Conservation (phyloP, 2,797 vertebrate genomes). For the Acestrorhynchus altus region DNA sequence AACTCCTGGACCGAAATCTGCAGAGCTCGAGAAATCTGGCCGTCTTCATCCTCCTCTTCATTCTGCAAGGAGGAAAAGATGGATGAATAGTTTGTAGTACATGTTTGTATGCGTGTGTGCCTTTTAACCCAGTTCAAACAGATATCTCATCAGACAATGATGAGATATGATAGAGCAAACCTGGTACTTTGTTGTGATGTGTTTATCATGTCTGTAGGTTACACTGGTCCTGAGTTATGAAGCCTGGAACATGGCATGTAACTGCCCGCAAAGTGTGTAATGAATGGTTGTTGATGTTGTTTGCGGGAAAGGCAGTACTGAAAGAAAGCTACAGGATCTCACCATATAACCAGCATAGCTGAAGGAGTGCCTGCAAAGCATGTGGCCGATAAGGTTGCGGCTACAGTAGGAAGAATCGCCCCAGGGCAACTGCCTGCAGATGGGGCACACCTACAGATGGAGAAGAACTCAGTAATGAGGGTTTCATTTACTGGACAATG, state of each 20-base stretch:
- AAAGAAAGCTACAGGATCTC: constrained; percentile 13
- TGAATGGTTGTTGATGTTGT: neutral
- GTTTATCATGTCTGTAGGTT: too few species aligned
- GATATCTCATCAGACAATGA: too few species aligned
- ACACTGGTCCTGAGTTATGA: too few species aligned
- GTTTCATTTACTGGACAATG: neutral
- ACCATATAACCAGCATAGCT: constrained; percentile 46
- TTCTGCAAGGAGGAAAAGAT: constrained; percentile 22
- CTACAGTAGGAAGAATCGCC: constrained; percentile 44
- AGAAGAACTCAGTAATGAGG: neutral
- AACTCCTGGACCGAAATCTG: constrained; percentile 26
- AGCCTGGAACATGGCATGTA: too few species aligned
- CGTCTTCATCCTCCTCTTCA: constrained; percentile 37
- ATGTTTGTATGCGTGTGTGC: neutral
- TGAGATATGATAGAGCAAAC: too few species aligned
- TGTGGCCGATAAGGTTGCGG: constrained; percentile 49
- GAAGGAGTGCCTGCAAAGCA: constrained; percentile 38
- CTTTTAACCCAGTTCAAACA: neutral
- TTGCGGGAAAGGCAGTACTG: neutral
- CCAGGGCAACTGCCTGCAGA: constrained; percentile 42
- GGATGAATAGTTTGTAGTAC: neutral
- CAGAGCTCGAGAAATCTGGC: constrained; percentile 20
- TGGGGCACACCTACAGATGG: constrained; percentile 53
- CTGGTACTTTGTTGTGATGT: too few species aligned
- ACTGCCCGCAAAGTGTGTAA: too few species aligned